These are phyloP conservation scores for Lordiphosa andalusiaca DNA, from an alignment of 2,888 invertebrate genomes.

Conservation along the genomic window DNA sequence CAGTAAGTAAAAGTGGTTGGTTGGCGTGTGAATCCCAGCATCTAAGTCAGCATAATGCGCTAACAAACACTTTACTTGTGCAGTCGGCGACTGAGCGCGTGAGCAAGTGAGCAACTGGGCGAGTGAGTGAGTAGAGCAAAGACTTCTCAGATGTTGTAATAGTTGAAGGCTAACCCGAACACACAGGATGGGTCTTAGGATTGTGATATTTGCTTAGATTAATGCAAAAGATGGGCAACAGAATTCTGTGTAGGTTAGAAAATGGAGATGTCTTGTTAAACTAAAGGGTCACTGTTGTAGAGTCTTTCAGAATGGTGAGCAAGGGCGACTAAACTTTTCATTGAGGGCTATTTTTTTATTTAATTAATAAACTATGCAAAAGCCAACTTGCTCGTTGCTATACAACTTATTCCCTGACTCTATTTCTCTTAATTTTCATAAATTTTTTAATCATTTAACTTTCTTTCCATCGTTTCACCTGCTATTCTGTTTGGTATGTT, in stretches of 20 bases:
- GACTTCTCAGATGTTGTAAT: conserved; percentile 9
- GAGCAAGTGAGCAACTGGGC: conserved; percentile 13
- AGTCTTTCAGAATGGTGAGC: background rate
- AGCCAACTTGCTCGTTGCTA: no score
- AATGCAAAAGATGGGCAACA: conserved; percentile 26
- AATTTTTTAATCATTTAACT: no score
- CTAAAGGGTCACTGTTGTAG: no score
- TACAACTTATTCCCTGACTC: no score
- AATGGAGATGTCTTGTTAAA: background rate
- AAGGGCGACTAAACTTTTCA: conserved; percentile 3
- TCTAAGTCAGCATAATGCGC: conserved; percentile 73
- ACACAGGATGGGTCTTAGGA: conserved; percentile 22
- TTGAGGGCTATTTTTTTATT: no score
- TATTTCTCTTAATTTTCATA: no score
- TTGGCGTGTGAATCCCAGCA: conserved; percentile 43
- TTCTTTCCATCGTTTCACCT: no score
- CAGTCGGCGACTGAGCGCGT: conserved; percentile 22
- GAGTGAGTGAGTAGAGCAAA: conserved; percentile 9
- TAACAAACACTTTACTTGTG: conserved; percentile 66
- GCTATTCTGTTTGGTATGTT: no score
- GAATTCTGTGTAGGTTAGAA: conserved; percentile 3
- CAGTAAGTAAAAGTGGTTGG: conserved; percentile 68
- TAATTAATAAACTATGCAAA: no score
- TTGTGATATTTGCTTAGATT: conserved; percentile 32
- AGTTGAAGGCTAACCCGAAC: conserved; percentile 23